These are phyloP conservation scores for Bombus affinis DNA, from an alignment of 1,140 invertebrate genomes.

Conservation along the genomic window DNA sequence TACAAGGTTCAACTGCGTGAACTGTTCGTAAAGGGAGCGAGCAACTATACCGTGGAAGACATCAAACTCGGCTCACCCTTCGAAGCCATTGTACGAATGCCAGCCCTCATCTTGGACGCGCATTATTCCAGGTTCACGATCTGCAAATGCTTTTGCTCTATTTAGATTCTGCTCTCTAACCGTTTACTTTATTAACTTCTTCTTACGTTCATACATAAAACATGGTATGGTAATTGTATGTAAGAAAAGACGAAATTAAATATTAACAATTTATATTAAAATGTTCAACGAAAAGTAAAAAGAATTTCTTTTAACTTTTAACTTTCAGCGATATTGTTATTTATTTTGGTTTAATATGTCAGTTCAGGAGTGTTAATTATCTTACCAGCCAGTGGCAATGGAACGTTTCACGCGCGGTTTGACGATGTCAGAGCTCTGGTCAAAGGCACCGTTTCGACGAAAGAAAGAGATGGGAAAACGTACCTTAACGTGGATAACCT, in stretches of 20 bases:
- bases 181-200: not conserved
- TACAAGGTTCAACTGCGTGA: slow-evolving; percentile 88
- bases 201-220: too few relatives aligned
- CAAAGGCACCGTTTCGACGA: slow-evolving; percentile 84
- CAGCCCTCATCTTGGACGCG: slow-evolving; percentile 86
- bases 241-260: too few relatives aligned
- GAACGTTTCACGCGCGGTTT: slow-evolving; percentile 87
- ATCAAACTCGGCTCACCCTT: slow-evolving; percentile 87
- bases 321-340: not conserved
- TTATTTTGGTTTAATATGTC: slow-evolving; percentile 20
- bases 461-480: slow-evolving; percentile 79
- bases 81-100: slow-evolving; percentile 86
- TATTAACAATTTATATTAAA: too few relatives aligned
- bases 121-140: slow-evolving; percentile 84
- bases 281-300: too few relatives aligned
- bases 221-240: too few relatives aligned
- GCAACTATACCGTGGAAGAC: slow-evolving; percentile 86
- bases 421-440: slow-evolving; percentile 85
- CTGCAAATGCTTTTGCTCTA: not conserved
- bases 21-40: slow-evolving; percentile 87
- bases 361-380: slow-evolving; percentile 88
- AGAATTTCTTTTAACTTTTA: too few relatives aligned
- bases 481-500: slow-evolving; percentile 86
- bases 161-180: not conserved
- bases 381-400: slow-evolving; percentile 88